Percentiles rank a stretch among this genome's conserved stretches.
phyloP scores from a whole-genome alignment of 2,797 vertebrate species.

The Loris lydekkerianus region DNA sequence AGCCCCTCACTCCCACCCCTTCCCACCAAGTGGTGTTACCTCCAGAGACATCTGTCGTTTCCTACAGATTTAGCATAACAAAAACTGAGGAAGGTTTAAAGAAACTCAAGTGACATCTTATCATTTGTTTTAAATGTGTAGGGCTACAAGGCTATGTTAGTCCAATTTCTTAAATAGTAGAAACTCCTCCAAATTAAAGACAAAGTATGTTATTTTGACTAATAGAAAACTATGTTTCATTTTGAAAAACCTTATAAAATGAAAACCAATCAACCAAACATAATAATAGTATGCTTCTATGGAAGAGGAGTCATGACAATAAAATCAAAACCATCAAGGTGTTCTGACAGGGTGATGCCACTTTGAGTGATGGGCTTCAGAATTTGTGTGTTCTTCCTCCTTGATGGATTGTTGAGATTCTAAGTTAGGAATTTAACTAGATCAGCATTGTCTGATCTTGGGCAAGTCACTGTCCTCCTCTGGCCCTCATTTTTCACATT shows the following conservation, averaged over 20 bases:
- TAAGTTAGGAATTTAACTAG: conserved; percentile 7
- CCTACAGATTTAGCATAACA: neutral
- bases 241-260: conserved; percentile 23
- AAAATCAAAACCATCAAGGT: neutral
- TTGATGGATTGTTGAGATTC: neutral
- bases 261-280: neutral
- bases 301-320: neutral
- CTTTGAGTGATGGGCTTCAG: neutral
- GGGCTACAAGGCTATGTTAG: neutral
- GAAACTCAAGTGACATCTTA: neutral
- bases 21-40: neutral
- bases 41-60: neutral
- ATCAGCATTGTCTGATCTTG: neutral
- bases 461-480: neutral
- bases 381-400: neutral
- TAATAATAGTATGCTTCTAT: neutral
- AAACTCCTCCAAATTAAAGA: neutral
- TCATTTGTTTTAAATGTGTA: neutral
- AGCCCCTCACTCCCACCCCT: neutral
- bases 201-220: neutral
- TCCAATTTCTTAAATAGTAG: conserved; percentile 12
- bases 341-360: neutral
- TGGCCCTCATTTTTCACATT: neutral
- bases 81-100: neutral
- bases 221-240: neutral